A percentile compares a stretch with the other conserved stretches of the same genome.
Conservation (phyloP, 1,140 invertebrate species). For the Drosophila pallidifrons region DNA sequence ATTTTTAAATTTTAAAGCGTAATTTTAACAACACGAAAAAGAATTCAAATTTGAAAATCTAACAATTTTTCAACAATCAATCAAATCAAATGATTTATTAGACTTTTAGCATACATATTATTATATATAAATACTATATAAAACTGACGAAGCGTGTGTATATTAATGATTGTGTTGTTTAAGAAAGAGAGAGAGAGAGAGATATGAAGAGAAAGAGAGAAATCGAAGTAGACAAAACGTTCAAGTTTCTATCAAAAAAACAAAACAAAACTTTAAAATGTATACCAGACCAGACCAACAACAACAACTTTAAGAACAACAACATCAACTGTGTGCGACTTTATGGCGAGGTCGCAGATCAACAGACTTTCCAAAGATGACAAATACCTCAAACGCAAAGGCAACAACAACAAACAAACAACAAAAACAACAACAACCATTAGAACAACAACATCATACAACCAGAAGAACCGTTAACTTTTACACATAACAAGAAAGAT, state of each 20-base stretch:
- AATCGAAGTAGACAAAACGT: conserved; percentile 43
- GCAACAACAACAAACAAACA: conserved; percentile 49
- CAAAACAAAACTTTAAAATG: conserved; percentile 15
- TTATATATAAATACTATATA: conserved; percentile 69
- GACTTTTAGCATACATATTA: conserved; percentile 67
- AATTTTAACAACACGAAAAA: conserved; percentile 59
- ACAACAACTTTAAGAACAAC: conserved; percentile 28
- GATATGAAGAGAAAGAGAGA: conserved; percentile 28
- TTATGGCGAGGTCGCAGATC: conserved; percentile 54
- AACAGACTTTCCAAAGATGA: conserved; percentile 83
- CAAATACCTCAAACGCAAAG: conserved; percentile 82
- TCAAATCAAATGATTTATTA: conserved; percentile 65
- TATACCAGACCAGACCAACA: conserved; percentile 64
- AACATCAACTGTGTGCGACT: conserved; percentile 45
- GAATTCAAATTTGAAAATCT: conserved; percentile 55
- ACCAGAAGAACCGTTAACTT: conserved; percentile 25
- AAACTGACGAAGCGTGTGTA: conserved; percentile 84
- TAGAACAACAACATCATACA: conserved; percentile 27
- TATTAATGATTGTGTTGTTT: conserved; percentile 79
- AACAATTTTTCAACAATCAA: conserved; percentile 14
- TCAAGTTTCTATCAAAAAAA: conserved; percentile 49
- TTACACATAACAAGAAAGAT: conserved; percentile 47
- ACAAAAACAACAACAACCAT: conserved; percentile 27
- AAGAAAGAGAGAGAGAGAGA: conserved; percentile 18
- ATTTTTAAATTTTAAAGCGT: conserved; percentile 78